Percentiles rank a stretch among this genome's conserved stretches.
These are phyloP conservation scores for Gymnopithys bicolor DNA, from an alignment of 2,797 vertebrate species.

Conservation along the genomic window DNA sequence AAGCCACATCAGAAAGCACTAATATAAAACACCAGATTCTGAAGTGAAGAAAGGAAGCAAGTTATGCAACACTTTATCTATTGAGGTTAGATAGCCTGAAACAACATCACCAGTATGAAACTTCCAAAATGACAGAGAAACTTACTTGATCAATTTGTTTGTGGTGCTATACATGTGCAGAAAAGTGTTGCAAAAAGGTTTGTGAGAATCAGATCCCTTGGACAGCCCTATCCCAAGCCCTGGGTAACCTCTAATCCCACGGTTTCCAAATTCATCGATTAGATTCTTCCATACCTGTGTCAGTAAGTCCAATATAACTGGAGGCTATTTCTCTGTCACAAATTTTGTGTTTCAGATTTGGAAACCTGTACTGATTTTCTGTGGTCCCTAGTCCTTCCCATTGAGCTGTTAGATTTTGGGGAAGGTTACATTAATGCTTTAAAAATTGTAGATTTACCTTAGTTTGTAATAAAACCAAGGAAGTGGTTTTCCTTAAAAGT, in stretches of 20 bases:
- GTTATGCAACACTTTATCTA: slow-evolving; percentile 3
- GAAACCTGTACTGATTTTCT: neutral
- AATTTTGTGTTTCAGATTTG: neutral
- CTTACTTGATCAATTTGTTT: neutral
- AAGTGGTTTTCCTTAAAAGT: neutral
- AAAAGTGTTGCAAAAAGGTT: neutral
- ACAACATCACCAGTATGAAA: neutral
- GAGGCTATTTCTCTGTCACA: neutral
- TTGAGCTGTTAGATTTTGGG: neutral
- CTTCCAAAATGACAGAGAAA: neutral
- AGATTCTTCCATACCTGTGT: neutral
- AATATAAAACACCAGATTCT: neutral
- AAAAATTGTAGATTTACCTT: neutral
- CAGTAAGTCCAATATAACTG: neutral
- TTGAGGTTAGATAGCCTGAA: neutral
- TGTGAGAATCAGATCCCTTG: neutral
- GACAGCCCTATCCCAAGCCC: accelerated
- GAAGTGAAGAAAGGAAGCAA: neutral
- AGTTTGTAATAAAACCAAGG: neutral
- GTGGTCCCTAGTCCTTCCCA: neutral
- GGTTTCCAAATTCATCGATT: neutral
- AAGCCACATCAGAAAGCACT: neutral
- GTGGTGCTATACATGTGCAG: neutral
- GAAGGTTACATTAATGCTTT: neutral
- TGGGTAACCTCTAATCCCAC: neutral